These are phyloP conservation scores for Pogonus chalceus DNA, from an alignment of 1,140 invertebrate species.

Conservation along the genomic window DNA sequence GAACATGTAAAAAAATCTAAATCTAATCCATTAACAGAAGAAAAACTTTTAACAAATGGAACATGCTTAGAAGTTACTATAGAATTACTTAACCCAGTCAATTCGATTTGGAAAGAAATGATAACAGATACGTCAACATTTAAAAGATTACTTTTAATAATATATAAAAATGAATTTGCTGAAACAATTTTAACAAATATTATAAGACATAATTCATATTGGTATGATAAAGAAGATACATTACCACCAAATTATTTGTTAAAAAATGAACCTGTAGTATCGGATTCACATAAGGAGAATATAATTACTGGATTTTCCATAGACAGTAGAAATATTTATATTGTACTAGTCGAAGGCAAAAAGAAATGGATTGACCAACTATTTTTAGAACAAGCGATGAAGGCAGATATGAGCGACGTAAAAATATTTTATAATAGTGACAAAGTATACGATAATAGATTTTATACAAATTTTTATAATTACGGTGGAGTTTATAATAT, in stretches of 20 bases:
- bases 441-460: neutral
- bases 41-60: neutral
- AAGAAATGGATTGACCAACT: neutral
- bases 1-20: neutral
- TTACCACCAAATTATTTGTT: neutral
- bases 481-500: neutral
- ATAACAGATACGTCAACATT: too few relatives aligned
- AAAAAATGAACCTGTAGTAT: neutral
- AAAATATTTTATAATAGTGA: neutral
- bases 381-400: neutral
- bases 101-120: neutral
- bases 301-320: neutral
- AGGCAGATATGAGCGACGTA: neutral
- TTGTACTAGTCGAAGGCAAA: neutral
- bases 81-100: neutral
- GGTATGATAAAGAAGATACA: neutral
- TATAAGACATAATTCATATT: neutral
- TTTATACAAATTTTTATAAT: neutral
- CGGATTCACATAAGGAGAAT: neutral
- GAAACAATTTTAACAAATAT: neutral
- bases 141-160: neutral
- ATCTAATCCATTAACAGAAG: neutral
- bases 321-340: neutral
- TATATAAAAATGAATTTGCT: neutral
- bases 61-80: neutral